Percentiles rank a stretch among this genome's conserved stretches.
Conservation (phyloP, 2,888 invertebrate genomes). For the Labia minor region DNA sequence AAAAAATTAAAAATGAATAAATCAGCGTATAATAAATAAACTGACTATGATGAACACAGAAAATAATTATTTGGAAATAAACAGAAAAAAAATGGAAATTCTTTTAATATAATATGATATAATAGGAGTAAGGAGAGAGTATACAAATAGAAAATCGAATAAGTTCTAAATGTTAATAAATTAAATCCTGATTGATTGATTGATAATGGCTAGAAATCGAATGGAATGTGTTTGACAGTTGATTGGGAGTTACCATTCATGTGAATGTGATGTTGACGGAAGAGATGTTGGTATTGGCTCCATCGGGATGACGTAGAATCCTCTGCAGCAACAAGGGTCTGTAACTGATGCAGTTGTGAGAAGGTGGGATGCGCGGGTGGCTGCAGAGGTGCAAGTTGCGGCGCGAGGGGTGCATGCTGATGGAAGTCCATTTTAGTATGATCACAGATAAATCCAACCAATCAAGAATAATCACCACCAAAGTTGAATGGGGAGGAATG, state of each 20-base stretch:
- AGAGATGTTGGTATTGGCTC: constrained; percentile 66
- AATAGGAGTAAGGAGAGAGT: too few relatives aligned
- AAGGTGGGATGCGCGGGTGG: constrained; percentile 50
- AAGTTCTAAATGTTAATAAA: too few relatives aligned
- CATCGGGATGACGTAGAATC: constrained; percentile 41
- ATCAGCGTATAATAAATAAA: too few relatives aligned
- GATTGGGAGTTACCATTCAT: not conserved
- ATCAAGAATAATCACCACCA: not conserved
- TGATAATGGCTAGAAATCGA: too few relatives aligned
- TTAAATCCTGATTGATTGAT: too few relatives aligned
- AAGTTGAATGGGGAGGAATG: not conserved
- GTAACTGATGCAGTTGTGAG: constrained; percentile 47
- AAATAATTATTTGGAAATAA: too few relatives aligned
- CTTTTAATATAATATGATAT: too few relatives aligned
- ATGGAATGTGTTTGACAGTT: too few relatives aligned
- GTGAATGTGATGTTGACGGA: constrained; percentile 62
- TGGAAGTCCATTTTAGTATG: constrained; percentile 14
- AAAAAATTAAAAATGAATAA: too few relatives aligned
- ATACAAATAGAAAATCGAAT: too few relatives aligned
- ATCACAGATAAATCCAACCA: constrained; percentile 15
- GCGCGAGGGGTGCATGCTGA: constrained; percentile 38
- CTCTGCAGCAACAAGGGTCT: constrained; percentile 27
- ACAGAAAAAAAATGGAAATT: too few relatives aligned
- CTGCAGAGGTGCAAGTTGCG: constrained; percentile 53
- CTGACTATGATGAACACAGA: too few relatives aligned